Conservation (phyloP, 2,888 invertebrate species). For the Aphidoletes aphidimyza region DNA sequence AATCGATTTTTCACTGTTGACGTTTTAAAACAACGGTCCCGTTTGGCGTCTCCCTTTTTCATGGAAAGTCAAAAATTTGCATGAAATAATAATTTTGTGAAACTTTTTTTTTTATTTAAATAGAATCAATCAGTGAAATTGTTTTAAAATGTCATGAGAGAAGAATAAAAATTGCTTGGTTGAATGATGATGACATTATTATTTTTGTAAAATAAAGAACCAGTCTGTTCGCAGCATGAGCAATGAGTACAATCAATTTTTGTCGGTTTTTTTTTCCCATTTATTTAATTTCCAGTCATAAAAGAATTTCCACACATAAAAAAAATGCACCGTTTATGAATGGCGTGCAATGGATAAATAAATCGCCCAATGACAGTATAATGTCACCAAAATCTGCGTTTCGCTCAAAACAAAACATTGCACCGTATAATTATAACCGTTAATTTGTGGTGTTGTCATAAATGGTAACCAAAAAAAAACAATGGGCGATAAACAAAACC, state of each 20-base stretch:
- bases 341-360: conserved; percentile 10
- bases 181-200: no score
- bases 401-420: background rate
- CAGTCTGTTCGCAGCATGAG: background rate
- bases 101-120: background rate
- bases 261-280: background rate
- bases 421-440: background rate
- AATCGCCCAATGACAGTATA: background rate
- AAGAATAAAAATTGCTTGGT: background rate
- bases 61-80: background rate
- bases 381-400: conserved; percentile 9
- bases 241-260: background rate
- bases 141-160: background rate
- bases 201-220: background rate
- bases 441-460: conserved; percentile 29
- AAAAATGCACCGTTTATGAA: background rate
- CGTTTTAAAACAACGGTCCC: no score
- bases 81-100: background rate
- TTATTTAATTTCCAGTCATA: conserved; percentile 27
- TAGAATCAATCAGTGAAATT: background rate
- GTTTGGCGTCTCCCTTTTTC: no score
- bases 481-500: conserved; percentile 5
- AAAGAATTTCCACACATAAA: background rate
- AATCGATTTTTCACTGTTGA: no score
- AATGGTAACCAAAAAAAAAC: background rate